Evolutionary conservation across 1,140 invertebrate species (phyloP).

Genomic region (Hypothenemus hampei): DNA sequence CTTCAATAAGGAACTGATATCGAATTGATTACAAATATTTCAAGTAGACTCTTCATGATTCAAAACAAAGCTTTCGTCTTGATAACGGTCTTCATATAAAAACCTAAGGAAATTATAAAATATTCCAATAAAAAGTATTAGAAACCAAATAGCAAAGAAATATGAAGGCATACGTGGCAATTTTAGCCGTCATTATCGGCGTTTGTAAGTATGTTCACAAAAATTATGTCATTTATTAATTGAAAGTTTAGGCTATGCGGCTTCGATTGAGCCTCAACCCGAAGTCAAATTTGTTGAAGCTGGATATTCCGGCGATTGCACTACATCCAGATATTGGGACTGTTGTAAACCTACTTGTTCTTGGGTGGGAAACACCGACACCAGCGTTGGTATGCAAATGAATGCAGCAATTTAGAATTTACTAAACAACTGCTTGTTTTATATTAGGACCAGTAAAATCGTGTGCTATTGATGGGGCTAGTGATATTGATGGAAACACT

Average conservation of each 20-base stretch:
- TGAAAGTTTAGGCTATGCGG: constrained; percentile 1
- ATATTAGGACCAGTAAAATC: constrained; percentile 18
- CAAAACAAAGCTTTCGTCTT: too few species aligned
- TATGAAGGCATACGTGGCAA: background rate
- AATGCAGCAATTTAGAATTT: background rate
- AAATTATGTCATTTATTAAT: background rate
- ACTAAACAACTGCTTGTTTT: background rate
- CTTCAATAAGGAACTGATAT: too few species aligned
- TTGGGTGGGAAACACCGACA: constrained; percentile 22
- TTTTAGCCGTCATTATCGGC: background rate
- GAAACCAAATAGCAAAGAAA: too few species aligned
- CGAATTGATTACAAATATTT: too few species aligned
- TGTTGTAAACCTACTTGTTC: constrained; percentile 30
- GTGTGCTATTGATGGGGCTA: constrained; percentile 15
- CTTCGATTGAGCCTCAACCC: constrained; percentile 6
- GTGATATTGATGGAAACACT: constrained; percentile 11
- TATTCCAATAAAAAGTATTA: too few species aligned
- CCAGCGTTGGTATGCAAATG: constrained; percentile 9
- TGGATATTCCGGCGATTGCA: constrained; percentile 7
- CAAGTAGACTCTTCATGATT: too few species aligned
- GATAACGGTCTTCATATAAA: too few species aligned
- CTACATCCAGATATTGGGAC: constrained; percentile 29
- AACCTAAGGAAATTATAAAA: too few species aligned
- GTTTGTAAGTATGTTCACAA: background rate
- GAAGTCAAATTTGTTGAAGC: constrained; percentile 17